phyloP scores from a whole-genome alignment of 1,140 invertebrate genomes.

The Oncopodura yosiiana region DNA sequence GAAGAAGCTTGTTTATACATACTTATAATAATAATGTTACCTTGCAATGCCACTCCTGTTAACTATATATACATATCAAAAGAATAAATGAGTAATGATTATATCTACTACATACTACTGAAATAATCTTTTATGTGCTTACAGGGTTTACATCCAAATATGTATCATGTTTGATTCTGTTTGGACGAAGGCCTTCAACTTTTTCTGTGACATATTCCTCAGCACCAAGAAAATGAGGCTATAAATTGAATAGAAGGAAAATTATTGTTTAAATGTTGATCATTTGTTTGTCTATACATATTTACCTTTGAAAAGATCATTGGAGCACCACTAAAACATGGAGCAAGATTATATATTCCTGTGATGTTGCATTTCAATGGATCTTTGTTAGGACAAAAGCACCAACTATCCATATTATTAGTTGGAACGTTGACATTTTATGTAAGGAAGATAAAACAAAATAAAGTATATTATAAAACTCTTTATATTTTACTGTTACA shows the following conservation, averaged over 20 bases:
- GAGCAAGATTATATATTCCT: neutral
- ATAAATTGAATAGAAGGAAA: conserved; percentile 9
- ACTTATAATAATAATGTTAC: too few relatives aligned
- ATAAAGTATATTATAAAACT: too few relatives aligned
- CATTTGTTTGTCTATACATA: neutral
- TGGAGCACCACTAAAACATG: conserved; percentile 14
- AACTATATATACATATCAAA: conserved; percentile 9
- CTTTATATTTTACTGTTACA: conserved; percentile 1
- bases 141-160: conserved; percentile 8
- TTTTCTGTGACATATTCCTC: neutral
- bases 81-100: neutral
- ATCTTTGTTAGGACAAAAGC: conserved; percentile 12
- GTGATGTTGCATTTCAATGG: conserved; percentile 1
- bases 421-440: too few relatives aligned
- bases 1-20: too few relatives aligned
- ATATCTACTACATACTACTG: neutral
- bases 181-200: conserved; percentile 6
- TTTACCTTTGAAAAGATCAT: neutral
- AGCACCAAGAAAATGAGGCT: conserved; percentile 17
- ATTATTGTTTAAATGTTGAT: neutral
- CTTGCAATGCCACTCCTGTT: conserved; percentile 2
- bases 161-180: conserved; percentile 7
- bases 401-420: conserved; percentile 11
- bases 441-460: too few relatives aligned
- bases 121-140: neutral